phyloP scores from a whole-genome alignment of 1,140 invertebrate species.

The Episyrphus balteatus region DNA sequence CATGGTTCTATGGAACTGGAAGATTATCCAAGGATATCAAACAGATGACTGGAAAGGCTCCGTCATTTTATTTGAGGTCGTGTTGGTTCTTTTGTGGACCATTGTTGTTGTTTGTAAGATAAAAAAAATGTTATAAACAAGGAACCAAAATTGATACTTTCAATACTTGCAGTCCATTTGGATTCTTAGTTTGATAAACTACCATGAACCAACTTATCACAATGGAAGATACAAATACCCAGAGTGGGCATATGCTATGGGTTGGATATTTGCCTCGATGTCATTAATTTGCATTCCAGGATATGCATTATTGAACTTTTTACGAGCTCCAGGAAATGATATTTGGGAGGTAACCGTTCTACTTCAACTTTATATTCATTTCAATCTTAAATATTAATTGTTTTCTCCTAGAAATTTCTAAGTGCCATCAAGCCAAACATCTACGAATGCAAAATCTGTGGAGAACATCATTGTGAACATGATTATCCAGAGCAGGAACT shows the following conservation, averaged over 20 bases:
- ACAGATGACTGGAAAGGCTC: conserved; percentile 73
- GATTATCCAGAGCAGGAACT: conserved; percentile 33
- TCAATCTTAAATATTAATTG: neutral
- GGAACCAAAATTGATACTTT: neutral
- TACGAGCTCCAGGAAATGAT: conserved; percentile 55
- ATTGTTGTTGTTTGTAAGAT: conserved; percentile 62
- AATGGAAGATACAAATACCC: conserved; percentile 70
- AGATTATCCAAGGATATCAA: conserved; percentile 68
- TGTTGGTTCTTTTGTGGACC: conserved; percentile 78
- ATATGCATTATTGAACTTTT: conserved; percentile 61
- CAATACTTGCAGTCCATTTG: conserved; percentile 55
- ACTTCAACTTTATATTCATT: neutral
- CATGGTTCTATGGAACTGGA: conserved; percentile 84
- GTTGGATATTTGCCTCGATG: conserved; percentile 74
- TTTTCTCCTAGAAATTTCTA: conserved; percentile 40
- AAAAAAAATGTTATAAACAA: neutral
- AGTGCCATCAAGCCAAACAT: conserved; percentile 45
- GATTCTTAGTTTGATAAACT: conserved; percentile 79
- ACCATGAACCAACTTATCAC: conserved; percentile 68
- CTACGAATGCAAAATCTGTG: conserved; percentile 47
- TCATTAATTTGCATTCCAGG: conserved; percentile 79
- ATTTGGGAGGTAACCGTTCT: conserved; percentile 53
- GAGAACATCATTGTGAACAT: conserved; percentile 40
- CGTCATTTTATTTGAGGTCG: conserved; percentile 68
- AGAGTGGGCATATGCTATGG: conserved; percentile 69